Base-by-base conservation (phyloP, 2,888 invertebrate genomes). In the Aethes cnicana region DNA sequence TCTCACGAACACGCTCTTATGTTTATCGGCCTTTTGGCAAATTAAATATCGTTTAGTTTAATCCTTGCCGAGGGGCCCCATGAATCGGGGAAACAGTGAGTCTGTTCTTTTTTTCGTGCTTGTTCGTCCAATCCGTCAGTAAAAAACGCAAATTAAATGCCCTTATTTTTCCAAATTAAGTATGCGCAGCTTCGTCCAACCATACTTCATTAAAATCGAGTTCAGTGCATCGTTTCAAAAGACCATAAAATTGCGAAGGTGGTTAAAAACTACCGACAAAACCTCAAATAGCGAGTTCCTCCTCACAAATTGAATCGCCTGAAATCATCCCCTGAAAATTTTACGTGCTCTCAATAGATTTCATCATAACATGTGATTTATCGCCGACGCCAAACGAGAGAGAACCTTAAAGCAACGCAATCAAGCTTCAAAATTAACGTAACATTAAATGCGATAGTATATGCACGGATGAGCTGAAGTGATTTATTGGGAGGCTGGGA, bases 261-360 rank as follows among this genome's bases (percentile, higher is more conserved):
- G 43, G 21, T 50, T 36, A 36, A 36, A 43, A 55, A 39, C 44
- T 53, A 57, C 30, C 36, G 4, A 25, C 47, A 28, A 30, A 16
- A 25, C n/a, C 28, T 46, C 41, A 20, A 42, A 39, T 37, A 28
- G 37, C 32, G 44, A 46, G 47, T 67, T 63, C 63, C 59, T 55
- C 66, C 61, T 64, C 62, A 35, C 55, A 67, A 67, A 70, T 68
- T 68, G 78, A 68, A 80, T 77, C 72, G 73, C 68, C 74, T 68
- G 68, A 70, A 80, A 76, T 71, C 67, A 68, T 67, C 74, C 72
- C 72, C 73, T 71, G 76, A 74, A 77, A 77, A 73, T 72, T 72
- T 70, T 72, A 75, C 75, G 76, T 77, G 72, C 67, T 66, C 63
- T 63, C 68, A 72, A 78, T 76, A 78, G 74, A 77, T 77, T 75